These are phyloP conservation scores for Boulengeromyrus knoepffleri DNA, from an alignment of 2,113 vertebrate species.

Conservation along the genomic window DNA sequence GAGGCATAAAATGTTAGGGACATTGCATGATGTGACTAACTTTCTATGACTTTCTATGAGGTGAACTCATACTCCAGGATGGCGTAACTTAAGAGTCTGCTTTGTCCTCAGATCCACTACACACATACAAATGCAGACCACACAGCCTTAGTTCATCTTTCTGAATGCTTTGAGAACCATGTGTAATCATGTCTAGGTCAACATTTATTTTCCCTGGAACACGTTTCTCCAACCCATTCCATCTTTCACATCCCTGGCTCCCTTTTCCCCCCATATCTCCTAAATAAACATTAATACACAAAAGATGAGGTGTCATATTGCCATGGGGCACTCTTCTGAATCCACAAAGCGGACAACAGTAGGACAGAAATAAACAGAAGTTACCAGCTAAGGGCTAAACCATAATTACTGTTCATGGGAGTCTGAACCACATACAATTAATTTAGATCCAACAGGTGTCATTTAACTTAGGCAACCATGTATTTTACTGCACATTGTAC, in stretches of 20 bases:
- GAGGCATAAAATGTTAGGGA: not conserved
- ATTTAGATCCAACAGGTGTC: not conserved
- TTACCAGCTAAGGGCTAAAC: not conserved
- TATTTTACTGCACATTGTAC: not conserved
- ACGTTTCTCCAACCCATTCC: not conserved
- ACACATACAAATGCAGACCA: not conserved
- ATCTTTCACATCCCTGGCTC: not conserved
- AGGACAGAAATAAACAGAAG: not conserved
- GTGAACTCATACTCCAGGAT: not conserved
- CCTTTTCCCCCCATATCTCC: not conserved
- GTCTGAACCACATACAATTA: not conserved
- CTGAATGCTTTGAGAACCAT: slow-evolving; percentile 7
- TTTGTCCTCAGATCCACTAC: not conserved
- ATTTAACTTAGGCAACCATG: not conserved
- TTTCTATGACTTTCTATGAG: not conserved
- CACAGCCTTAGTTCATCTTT: not conserved
- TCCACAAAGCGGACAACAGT: not conserved
- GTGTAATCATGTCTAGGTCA: slow-evolving; percentile 25
- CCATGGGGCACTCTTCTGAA: slow-evolving; percentile 3
- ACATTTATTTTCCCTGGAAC: slow-evolving; percentile 5
- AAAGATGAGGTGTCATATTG: slow-evolving; percentile 21
- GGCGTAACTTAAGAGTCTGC: not conserved
- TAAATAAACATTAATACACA: not conserved
- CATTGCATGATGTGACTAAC: not conserved
- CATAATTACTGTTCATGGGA: not conserved